phyloP scores from a whole-genome alignment of 2,113 vertebrate genomes.

The Pedetes capensis region DNA sequence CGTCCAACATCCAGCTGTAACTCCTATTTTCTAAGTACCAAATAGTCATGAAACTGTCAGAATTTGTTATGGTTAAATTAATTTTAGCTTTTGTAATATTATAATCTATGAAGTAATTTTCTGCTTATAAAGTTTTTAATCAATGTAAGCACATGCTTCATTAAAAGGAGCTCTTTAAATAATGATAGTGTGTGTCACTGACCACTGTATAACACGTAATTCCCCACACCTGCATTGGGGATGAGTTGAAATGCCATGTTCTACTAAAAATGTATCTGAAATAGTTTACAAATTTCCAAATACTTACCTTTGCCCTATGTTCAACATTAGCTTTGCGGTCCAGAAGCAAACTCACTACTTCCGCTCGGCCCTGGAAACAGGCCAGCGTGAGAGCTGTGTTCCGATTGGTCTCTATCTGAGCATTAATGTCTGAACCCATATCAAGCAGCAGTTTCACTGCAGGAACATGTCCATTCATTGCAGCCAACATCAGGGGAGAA shows the following conservation, averaged over 20 bases:
- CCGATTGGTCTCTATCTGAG: conserved; percentile 98
- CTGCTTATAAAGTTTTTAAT: conserved; percentile 40
- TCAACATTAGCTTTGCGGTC: conserved; percentile 99
- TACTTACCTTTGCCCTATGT: conserved; percentile 95
- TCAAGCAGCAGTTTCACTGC: conserved; percentile 97
- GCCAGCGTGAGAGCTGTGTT: conserved; percentile 98
- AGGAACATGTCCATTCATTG: conserved; percentile 98
- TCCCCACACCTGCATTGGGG: neutral
- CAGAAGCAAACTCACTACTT: conserved; percentile 97
- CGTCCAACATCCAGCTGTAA: too few species aligned
- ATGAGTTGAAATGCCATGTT: conserved; percentile 51
- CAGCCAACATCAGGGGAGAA: conserved; percentile 98
- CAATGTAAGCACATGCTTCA: neutral
- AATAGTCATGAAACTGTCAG: conserved; percentile 8
- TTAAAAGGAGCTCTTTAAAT: conserved; percentile 6
- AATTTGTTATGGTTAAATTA: conserved; percentile 32
- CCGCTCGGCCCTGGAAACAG: conserved; percentile 97
- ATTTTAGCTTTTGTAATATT: conserved; percentile 26
- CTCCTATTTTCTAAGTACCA: conserved; percentile 19
- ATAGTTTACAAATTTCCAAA: conserved; percentile 23
- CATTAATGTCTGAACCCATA: conserved; percentile 99
- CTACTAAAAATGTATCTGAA: conserved; percentile 56
- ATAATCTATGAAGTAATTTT: neutral
- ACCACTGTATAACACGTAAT: neutral
- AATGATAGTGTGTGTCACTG: neutral